Evolutionary conservation across 2,113 vertebrate species (phyloP), one percentile per base, ranked within the genome.

Genomic region (Microcebus griseorufus): DNA sequence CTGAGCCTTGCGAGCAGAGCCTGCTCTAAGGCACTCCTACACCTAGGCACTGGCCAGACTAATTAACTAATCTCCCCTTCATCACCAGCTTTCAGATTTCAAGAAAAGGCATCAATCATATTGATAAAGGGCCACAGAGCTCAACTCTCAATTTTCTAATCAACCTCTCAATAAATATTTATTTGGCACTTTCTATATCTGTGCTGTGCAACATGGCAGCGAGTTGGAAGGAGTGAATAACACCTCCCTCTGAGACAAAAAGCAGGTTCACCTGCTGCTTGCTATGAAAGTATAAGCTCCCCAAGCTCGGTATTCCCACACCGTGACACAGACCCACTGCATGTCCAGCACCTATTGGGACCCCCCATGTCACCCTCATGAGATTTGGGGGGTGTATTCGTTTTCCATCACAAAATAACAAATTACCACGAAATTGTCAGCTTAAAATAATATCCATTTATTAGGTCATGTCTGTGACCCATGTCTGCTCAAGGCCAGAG

Each of bases 81-180:
- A 72, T 79, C 45, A 45, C n/a, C n/a, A 55, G 65, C n/a, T 88
- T 94, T 92, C 85, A 85, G 20, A 70, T 78, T 65, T 88, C 70
- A 93, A 93, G 70, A 79, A 67, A 88, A 84, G 27, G 12, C 69
- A 62, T 39, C 20, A 20, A 3, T 83, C 51, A 87, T 32, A 42
- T 27, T 91, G 55, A 64, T 18, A 60, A 72, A 83, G 18, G 69
- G 11, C 29, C 55, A 65, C 3, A 83, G 29, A 85, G 42, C 29
- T 51, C 29, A 23, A 62, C 25, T 65, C 55, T 88, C 76, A 62
- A 37, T 64, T 60, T 91, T 84, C 64, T 78, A 84, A 4, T 48
- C 3, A 73, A 53, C 5, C 17, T 51, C 42, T 89, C 51, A 80
- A 58, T 5, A 75, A 48, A n/a, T 85, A n/a, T 29, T 39, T 51